Base-by-base conservation (phyloP, 2,113 vertebrate species). In the Ammodytes dubius region DNA sequence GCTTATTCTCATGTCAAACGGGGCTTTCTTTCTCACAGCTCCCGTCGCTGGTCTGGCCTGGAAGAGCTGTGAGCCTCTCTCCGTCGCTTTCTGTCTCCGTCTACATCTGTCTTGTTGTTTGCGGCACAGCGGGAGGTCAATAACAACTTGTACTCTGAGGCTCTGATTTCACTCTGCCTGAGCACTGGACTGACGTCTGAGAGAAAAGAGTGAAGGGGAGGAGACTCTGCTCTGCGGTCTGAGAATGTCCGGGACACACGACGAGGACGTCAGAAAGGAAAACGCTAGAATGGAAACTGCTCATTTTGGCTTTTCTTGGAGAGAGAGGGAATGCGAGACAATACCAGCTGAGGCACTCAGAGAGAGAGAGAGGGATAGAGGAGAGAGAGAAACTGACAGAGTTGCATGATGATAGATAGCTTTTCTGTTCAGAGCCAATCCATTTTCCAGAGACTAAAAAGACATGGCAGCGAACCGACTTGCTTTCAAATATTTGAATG, bases 391-490 rank as follows among this genome's bases (percentile, higher is more conserved):
- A 46, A 19, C 67, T 74, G 77, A 87, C 80, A 63, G 72, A 66
- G 42, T n/a, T 74, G 77, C 79, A 74, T 8, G 57, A 77, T 85
- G 87, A 92, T 73, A 39, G 81, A 90, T 83, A 57, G 72, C 71
- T 83, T 86, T 27, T 88, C 71, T 81, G 67, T 74, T 70, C 39
- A n/a, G 40, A 6, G 64, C 10, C 17, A 40, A 61, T 85, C 75
- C 49, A 74, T 82, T 90, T 85, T 85, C 88, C 74, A 35, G 15
- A 58, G 45, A 49, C 77, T 87, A 79, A 86, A 90, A 87, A 82
- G 69, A 17, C 80, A 80, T 14, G 42, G 72, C 15, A 56, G 72
- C 70, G 3, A 74, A 79, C 10, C 7, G 13, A 71, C 49, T 46
- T n/a, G 27, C 52, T 74, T 61, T 76, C n/a, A 77, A 71, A 77